Conservation (phyloP, 1,140 invertebrate genomes). For the Zophobas morio region DNA sequence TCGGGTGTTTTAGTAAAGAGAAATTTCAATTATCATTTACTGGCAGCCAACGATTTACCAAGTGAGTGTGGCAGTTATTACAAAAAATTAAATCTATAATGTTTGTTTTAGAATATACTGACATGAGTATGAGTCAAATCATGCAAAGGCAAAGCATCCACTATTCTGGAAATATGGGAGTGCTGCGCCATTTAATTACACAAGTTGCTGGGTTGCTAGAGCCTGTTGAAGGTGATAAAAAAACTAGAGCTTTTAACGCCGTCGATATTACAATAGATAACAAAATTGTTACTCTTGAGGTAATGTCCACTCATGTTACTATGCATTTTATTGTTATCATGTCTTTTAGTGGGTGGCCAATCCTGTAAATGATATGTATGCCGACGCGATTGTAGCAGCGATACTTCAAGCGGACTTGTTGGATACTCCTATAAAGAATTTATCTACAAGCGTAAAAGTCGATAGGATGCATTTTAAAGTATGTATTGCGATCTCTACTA, state of each 20-base stretch:
- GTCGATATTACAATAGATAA: slow-evolving; percentile 89
- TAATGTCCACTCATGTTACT: slow-evolving; percentile 59
- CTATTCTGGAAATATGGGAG: slow-evolving; percentile 83
- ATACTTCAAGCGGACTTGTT: slow-evolving; percentile 83
- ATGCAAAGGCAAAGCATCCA: slow-evolving; percentile 91
- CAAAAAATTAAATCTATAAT: slow-evolving; percentile 14
- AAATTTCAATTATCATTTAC: slow-evolving; percentile 98
- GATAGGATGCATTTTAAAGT: slow-evolving; percentile 90
- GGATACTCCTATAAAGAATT: slow-evolving; percentile 74
- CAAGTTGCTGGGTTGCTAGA: slow-evolving; percentile 82
- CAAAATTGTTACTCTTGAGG: slow-evolving; percentile 88
- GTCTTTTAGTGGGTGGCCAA: slow-evolving; percentile 89
- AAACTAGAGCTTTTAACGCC: slow-evolving; percentile 82
- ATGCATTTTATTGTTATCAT: slow-evolving; percentile 30
- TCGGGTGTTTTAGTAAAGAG: slow-evolving; percentile 97
- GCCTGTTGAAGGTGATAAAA: slow-evolving; percentile 78
- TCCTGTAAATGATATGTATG: slow-evolving; percentile 98
- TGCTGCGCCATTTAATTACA: slow-evolving; percentile 88
- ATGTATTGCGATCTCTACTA: slow-evolving; percentile 20
- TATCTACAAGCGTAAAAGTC: slow-evolving; percentile 76
- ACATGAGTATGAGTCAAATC: slow-evolving; percentile 93
- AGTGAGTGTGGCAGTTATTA: slow-evolving; percentile 72
- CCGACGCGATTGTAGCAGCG: slow-evolving; percentile 92
- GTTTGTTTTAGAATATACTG: slow-evolving; percentile 88
- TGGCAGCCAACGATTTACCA: slow-evolving; percentile 91